Evolutionary conservation across 2,888 invertebrate genomes (phyloP).

Genomic region (Andrena camellia): DNA sequence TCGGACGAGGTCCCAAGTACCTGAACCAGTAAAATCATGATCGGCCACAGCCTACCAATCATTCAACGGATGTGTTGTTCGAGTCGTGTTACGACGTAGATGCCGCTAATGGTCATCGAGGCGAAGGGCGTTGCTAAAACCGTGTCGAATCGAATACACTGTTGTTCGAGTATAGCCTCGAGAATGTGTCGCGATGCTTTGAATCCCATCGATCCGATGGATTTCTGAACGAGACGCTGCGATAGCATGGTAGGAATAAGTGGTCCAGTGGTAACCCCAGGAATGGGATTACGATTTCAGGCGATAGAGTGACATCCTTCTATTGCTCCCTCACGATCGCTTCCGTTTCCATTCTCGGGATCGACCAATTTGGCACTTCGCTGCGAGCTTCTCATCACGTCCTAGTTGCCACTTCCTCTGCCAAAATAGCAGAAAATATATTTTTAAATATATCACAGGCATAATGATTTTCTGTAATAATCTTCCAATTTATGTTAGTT

Average conservation of each 20-base stretch:
- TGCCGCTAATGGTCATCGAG: constrained; percentile 1
- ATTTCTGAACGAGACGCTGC: not conserved
- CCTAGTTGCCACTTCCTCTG: too few relatives aligned
- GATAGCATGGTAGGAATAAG: not conserved
- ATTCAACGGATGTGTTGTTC: not conserved
- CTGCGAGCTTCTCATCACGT: too few relatives aligned
- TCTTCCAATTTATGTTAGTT: too few relatives aligned
- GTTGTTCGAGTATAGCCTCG: not conserved
- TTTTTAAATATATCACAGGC: too few relatives aligned
- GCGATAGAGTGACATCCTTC: not conserved
- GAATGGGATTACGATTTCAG: not conserved
- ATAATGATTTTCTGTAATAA: too few relatives aligned
- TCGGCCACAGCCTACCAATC: not conserved
- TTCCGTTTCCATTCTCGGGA: not conserved
- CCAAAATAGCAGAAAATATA: too few relatives aligned
- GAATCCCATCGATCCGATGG: not conserved
- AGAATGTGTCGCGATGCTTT: not conserved
- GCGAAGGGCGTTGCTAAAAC: not conserved
- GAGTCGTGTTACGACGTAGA: constrained; percentile 2
- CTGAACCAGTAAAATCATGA: not conserved
- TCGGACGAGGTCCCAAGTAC: not conserved
- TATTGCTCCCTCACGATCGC: not conserved
- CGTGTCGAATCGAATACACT: not conserved
- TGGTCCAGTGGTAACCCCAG: not conserved
- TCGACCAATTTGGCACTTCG: not conserved